These are phyloP conservation scores for Agrochola lota DNA, from an alignment of 2,888 invertebrate species.

Conservation along the genomic window DNA sequence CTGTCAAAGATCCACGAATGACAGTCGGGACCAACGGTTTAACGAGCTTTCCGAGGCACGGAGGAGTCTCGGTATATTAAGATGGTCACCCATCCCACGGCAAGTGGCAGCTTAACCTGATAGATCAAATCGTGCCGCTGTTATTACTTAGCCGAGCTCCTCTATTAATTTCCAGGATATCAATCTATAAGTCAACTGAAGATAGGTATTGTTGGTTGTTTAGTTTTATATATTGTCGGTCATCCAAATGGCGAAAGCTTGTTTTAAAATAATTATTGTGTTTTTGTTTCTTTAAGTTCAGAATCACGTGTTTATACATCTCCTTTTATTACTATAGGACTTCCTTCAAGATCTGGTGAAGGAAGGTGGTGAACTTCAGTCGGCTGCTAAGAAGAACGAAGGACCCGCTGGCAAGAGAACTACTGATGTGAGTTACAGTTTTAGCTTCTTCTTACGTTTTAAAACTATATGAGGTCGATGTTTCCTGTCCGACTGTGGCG, in stretches of 20 bases:
- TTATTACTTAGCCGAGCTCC: no score
- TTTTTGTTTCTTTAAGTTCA: neutral
- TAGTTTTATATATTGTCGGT: no score
- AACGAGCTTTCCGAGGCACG: no score
- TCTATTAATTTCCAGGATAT: neutral
- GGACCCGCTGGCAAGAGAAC: conserved; percentile 65
- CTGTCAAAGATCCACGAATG: no score
- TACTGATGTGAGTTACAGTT: conserved; percentile 67
- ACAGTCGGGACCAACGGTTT: no score
- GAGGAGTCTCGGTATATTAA: no score
- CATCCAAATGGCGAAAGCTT: neutral
- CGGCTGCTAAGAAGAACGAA: conserved; percentile 60
- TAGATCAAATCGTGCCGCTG: no score
- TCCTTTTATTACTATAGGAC: conserved; percentile 70
- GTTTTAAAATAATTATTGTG: no score
- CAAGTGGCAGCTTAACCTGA: no score
- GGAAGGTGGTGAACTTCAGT: conserved; percentile 72
- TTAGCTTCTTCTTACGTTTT: neutral
- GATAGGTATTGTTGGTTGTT: neutral
- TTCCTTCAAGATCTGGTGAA: conserved; percentile 78
- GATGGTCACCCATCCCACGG: no score
- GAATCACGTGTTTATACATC: neutral
- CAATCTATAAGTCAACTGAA: neutral
- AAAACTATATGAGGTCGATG: neutral
- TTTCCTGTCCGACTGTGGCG: neutral